Evolutionary conservation across 2,888 invertebrate species (phyloP).

Genomic region (Coremacera marginata): DNA sequence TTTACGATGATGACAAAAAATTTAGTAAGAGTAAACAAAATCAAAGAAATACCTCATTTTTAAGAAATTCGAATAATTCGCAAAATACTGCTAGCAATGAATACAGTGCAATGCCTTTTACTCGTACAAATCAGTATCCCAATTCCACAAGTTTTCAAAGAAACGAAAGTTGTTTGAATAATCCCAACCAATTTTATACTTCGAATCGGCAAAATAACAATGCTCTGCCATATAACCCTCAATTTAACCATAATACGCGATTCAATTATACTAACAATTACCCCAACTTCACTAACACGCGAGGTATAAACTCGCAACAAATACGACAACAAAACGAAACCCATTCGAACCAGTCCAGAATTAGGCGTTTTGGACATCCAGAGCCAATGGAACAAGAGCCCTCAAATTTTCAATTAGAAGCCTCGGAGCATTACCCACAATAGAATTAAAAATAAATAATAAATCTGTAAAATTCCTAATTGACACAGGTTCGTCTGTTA

Average conservation of each 20-base stretch:
- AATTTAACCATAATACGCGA: not conserved
- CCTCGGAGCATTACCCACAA: not conserved
- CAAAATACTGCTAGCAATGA: constrained; percentile 7
- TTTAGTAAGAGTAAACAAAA: constrained; percentile 11
- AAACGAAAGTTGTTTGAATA: not conserved
- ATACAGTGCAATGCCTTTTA: not conserved
- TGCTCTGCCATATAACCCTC: not conserved
- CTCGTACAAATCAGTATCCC: not conserved
- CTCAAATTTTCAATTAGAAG: constrained; percentile 19
- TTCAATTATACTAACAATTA: too few species aligned
- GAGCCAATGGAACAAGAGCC: constrained; percentile 25
- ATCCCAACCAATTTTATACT: not conserved
- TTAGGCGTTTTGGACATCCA: constrained; percentile 29
- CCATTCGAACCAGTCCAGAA: constrained; percentile 29
- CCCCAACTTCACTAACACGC: not conserved
- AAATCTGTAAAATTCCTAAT: constrained; percentile 28
- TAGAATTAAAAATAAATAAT: not conserved
- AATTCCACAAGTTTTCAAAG: not conserved
- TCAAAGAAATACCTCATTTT: not conserved
- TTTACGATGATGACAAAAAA: constrained; percentile 21
- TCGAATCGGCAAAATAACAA: not conserved
- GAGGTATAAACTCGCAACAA: not conserved
- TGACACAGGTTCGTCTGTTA: constrained; percentile 39
- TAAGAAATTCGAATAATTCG: not conserved
- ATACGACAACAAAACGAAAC: not conserved